A percentile compares a stretch with the other conserved stretches of the same genome.
These are phyloP conservation scores for Etheostoma nigrum DNA, from an alignment of 2,797 vertebrate species.

Conservation along the genomic window DNA sequence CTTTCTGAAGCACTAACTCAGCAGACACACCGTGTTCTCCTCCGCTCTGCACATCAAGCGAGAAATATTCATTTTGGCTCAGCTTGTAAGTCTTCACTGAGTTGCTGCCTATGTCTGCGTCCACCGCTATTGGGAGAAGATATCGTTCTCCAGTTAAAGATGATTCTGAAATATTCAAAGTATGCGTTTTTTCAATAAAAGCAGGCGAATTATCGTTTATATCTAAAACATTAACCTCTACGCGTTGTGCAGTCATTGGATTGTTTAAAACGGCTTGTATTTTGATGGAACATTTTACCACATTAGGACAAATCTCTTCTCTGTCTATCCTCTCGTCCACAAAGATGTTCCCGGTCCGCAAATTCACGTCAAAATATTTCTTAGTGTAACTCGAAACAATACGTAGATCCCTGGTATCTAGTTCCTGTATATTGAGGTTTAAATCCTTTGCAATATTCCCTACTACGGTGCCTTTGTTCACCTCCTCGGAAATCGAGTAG, in stretches of 20 bases:
- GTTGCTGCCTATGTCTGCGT: slow-evolving; percentile 83
- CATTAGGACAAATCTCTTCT: slow-evolving; percentile 75
- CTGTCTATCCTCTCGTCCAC: slow-evolving; percentile 79
- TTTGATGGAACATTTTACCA: slow-evolving; percentile 75
- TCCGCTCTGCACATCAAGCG: slow-evolving; percentile 78
- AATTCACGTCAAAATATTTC: slow-evolving; percentile 77
- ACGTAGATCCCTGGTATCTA: slow-evolving; percentile 73
- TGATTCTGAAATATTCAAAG: slow-evolving; percentile 80
- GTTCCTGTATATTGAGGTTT: slow-evolving; percentile 71
- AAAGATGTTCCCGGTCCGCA: slow-evolving; percentile 74
- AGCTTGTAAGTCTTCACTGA: slow-evolving; percentile 85
- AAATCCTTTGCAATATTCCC: slow-evolving; percentile 85
- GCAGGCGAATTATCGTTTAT: slow-evolving; percentile 79
- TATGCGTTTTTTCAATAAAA: slow-evolving; percentile 49
- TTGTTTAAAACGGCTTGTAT: slow-evolving; percentile 82
- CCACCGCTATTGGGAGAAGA: slow-evolving; percentile 81
- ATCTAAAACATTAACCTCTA: slow-evolving; percentile 80
- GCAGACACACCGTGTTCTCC: slow-evolving; percentile 79
- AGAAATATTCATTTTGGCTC: slow-evolving; percentile 82
- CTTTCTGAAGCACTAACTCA: slow-evolving; percentile 82
- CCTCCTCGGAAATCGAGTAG: slow-evolving; percentile 86
- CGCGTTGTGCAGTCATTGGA: slow-evolving; percentile 79
- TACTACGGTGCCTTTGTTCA: slow-evolving; percentile 82
- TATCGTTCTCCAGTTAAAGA: slow-evolving; percentile 72
- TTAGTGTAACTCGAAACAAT: slow-evolving; percentile 76